Evolutionary conservation across 64 coral and sea anemone genomes (phyloP).

Genomic region (Montipora sp.): DNA sequence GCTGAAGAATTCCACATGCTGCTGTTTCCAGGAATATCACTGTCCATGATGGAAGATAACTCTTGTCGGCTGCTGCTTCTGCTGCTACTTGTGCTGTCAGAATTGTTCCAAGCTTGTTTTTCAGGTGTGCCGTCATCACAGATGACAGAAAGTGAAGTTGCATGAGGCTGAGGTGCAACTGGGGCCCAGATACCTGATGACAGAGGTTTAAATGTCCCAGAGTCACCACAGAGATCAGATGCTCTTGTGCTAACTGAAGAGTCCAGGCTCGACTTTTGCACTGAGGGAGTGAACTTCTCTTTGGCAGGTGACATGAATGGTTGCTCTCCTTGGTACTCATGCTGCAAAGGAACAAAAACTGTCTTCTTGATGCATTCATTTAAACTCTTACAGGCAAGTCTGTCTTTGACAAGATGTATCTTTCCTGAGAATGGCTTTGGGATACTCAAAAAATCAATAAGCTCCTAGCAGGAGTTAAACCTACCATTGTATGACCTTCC

Average conservation of each 20-base stretch:
- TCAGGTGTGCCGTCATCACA: conserved; percentile 80
- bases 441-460: no score
- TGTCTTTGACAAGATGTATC: no score
- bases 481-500: no score
- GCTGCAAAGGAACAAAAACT: background rate
- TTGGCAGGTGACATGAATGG: conserved; percentile 29
- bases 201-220: conserved; percentile 74
- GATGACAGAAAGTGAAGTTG: conserved; percentile 57
- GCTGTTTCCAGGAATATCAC: conserved; percentile 49
- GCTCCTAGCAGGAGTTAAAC: no score
- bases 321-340: conserved; percentile 43
- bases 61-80: conserved; percentile 96
- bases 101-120: conserved; percentile 96
- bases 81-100: conserved; percentile 97
- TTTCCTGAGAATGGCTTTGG: no score
- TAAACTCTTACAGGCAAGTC: no score
- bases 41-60: conserved; percentile 94
- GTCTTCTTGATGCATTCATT: no score
- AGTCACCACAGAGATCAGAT: conserved; percentile 62
- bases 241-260: conserved; percentile 22
- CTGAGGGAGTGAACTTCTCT: conserved; percentile 30
- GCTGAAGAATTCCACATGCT: conserved; percentile 80
- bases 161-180: conserved; percentile 52
- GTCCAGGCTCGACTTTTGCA: conserved; percentile 37
- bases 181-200: conserved; percentile 92